Evolutionary conservation across 2,113 vertebrate genomes (phyloP).

Genomic region (Trematocara nigrifrons): DNA sequence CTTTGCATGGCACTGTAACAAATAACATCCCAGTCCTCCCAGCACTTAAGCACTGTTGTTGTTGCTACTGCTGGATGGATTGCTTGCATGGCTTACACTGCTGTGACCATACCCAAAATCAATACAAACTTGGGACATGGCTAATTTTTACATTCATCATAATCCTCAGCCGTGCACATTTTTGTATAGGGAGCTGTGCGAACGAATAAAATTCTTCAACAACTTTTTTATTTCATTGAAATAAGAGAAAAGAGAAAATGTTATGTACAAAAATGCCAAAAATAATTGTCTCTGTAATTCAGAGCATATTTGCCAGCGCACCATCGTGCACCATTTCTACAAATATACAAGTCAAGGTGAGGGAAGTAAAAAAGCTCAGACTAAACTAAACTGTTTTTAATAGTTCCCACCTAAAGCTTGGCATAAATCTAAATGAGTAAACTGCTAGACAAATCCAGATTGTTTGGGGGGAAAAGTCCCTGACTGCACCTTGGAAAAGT

Average conservation of each 20-base stretch:
- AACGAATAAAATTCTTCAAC: neutral
- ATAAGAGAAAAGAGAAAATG: neutral
- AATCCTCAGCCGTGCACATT: neutral
- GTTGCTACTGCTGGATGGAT: neutral
- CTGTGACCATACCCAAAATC: neutral
- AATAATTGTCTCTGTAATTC: neutral
- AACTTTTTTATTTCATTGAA: neutral
- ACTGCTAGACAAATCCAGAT: neutral
- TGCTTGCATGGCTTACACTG: neutral
- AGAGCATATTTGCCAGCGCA: neutral
- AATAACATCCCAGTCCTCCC: constrained; percentile 14
- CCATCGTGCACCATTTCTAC: neutral
- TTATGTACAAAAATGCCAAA: neutral
- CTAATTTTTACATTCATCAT: neutral
- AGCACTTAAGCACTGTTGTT: neutral
- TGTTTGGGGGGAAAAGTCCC: neutral
- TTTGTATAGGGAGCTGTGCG: neutral
- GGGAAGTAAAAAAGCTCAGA: neutral
- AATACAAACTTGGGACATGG: neutral
- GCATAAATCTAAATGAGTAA: neutral
- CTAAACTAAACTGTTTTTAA: neutral
- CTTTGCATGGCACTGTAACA: constrained; percentile 4
- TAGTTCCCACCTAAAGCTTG: neutral
- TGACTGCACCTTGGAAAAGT: neutral
- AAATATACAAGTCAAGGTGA: neutral